Evolutionary conservation across 1,140 invertebrate genomes (phyloP).

Genomic region (Ips typographus): DNA sequence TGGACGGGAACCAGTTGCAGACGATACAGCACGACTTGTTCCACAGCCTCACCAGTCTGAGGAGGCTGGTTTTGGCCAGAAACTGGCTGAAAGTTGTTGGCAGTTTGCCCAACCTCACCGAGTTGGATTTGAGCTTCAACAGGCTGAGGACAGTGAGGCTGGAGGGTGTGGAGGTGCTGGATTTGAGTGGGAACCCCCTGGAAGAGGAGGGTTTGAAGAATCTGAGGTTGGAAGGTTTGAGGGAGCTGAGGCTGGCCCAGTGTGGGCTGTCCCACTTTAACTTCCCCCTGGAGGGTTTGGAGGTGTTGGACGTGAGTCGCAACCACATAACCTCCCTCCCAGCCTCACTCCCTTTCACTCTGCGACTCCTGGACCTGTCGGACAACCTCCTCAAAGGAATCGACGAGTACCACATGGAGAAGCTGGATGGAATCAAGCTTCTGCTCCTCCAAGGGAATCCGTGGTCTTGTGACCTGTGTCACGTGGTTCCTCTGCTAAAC

Average conservation of each 20-base stretch:
- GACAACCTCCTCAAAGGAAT: constrained; percentile 63
- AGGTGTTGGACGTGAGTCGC: constrained; percentile 59
- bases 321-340: constrained; percentile 61
- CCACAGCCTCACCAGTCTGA: constrained; percentile 59
- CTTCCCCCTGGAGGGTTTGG: constrained; percentile 54
- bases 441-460: constrained; percentile 64
- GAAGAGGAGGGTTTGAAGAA: constrained; percentile 53
- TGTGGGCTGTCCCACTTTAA: constrained; percentile 54
- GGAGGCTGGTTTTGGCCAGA: constrained; percentile 61
- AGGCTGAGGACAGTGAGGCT: constrained; percentile 64
- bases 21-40: constrained; percentile 70
- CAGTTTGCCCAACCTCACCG: constrained; percentile 63
- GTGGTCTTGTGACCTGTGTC: constrained; percentile 70
- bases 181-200: constrained; percentile 66
- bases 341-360: constrained; percentile 57
- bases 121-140: constrained; percentile 72
- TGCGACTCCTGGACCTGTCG: constrained; percentile 64
- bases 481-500: constrained; percentile 58
- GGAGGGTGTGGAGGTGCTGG: constrained; percentile 59
- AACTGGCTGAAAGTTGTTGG: constrained; percentile 70
- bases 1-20: constrained; percentile 75
- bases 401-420: constrained; percentile 57
- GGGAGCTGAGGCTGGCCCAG: constrained; percentile 60
- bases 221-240: constrained; percentile 57
- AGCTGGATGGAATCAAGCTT: constrained; percentile 55